phyloP scores from a whole-genome alignment of 2,888 invertebrate genomes.

The Lobophora halterata region DNA sequence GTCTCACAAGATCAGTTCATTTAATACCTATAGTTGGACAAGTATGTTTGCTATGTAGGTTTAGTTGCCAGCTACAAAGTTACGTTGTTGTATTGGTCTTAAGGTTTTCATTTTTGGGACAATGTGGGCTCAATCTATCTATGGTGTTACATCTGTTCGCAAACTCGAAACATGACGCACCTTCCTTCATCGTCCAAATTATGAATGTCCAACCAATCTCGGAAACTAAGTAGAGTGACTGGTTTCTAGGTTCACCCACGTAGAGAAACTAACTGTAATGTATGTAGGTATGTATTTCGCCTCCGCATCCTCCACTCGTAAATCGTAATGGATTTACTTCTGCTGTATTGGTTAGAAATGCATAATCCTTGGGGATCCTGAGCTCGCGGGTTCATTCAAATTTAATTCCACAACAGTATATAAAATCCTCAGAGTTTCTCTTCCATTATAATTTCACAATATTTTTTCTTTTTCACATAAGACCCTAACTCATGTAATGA shows the following conservation, averaged over 20 bases:
- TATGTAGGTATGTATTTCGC: slow-evolving; percentile 34
- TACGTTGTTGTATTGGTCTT: too few relatives aligned
- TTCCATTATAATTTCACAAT: too few relatives aligned
- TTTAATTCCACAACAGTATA: slow-evolving; percentile 8
- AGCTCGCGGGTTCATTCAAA: slow-evolving; percentile 14
- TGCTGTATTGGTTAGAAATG: slow-evolving; percentile 22
- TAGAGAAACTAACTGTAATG: slow-evolving; percentile 28
- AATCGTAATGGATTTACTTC: slow-evolving; percentile 35
- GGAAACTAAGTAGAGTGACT: slow-evolving; percentile 35
- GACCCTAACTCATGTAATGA: too few relatives aligned
- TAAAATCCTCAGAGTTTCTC: too few relatives aligned
- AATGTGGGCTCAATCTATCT: too few relatives aligned
- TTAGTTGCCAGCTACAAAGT: too few relatives aligned
- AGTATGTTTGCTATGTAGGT: too few relatives aligned
- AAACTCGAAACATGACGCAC: slow-evolving; percentile 23
- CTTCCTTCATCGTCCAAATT: slow-evolving; percentile 30
- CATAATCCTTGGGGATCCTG: slow-evolving; percentile 15
- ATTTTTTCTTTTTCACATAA: too few relatives aligned
- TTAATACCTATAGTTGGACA: too few relatives aligned
- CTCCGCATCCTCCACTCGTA: slow-evolving; percentile 35
- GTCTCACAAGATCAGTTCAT: too few relatives aligned
- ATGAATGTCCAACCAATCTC: slow-evolving; percentile 34
- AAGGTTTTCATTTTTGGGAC: too few relatives aligned
- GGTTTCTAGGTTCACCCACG: slow-evolving; percentile 38
- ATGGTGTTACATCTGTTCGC: too few relatives aligned